A percentile compares a stretch with the other conserved stretches of the same genome.
phyloP scores from a whole-genome alignment of 2,797 vertebrate species.

The Cyprinella venusta region DNA sequence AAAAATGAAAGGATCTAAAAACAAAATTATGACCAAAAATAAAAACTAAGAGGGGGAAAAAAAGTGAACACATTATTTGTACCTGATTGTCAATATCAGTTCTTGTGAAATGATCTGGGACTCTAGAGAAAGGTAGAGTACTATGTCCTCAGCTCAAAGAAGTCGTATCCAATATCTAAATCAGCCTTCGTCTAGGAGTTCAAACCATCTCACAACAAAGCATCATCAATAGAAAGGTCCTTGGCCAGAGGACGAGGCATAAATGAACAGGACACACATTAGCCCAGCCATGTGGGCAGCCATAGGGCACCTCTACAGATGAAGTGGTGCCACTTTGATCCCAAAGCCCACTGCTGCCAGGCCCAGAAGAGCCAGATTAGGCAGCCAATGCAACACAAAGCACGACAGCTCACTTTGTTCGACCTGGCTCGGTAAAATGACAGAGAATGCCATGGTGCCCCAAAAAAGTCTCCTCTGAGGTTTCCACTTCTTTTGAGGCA shows the following conservation, averaged over 20 bases:
- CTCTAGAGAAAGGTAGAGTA: background rate
- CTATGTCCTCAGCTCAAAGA: slow-evolving; percentile 6
- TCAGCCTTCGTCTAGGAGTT: slow-evolving; percentile 15
- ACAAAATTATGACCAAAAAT: too few species aligned
- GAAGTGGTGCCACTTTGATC: slow-evolving; percentile 69
- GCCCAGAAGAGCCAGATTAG: slow-evolving; percentile 76
- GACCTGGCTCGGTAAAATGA: slow-evolving; percentile 63
- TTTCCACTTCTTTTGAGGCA: slow-evolving; percentile 59
- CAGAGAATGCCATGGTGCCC: slow-evolving; percentile 52
- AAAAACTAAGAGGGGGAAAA: background rate
- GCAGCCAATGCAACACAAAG: slow-evolving; percentile 60
- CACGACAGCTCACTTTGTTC: slow-evolving; percentile 68
- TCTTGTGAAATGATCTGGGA: background rate
- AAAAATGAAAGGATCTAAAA: too few species aligned
- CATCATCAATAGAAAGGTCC: slow-evolving; percentile 62
- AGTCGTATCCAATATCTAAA: background rate
- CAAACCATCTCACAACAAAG: slow-evolving; percentile 20
- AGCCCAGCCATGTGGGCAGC: slow-evolving; percentile 65
- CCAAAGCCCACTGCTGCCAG: slow-evolving; percentile 63
- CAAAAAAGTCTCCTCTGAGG: slow-evolving; percentile 60
- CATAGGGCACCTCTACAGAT: slow-evolving; percentile 63
- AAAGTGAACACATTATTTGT: background rate
- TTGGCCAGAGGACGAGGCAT: slow-evolving; percentile 72
- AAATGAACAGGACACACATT: slow-evolving; percentile 68
- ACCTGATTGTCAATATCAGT: background rate